Conservation (phyloP, 1,140 invertebrate species). For the Dufourea novaeangliae region DNA sequence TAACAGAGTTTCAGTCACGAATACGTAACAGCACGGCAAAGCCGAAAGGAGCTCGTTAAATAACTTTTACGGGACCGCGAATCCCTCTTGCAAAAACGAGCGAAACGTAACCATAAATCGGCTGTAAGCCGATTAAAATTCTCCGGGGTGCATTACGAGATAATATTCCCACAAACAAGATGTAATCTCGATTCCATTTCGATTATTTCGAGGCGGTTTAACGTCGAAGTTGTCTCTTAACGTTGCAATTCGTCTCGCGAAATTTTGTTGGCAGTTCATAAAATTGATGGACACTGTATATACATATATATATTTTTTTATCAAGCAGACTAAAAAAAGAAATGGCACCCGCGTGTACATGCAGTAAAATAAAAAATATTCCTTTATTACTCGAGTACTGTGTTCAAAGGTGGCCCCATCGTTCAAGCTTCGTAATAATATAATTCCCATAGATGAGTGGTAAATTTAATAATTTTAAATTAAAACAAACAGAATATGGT, state of each 20-base stretch:
- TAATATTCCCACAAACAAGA: constrained; percentile 27
- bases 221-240: neutral
- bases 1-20: constrained; percentile 8
- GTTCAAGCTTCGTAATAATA: too few relatives aligned
- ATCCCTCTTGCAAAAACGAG: constrained; percentile 42
- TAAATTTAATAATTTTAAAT: too few relatives aligned
- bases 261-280: too few relatives aligned
- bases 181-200: constrained; percentile 32
- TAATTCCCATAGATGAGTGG: too few relatives aligned
- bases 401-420: too few relatives aligned
- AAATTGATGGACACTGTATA: neutral
- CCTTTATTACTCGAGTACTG: too few relatives aligned
- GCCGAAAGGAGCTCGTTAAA: constrained; percentile 21
- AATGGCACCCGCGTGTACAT: too few relatives aligned
- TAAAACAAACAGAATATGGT: too few relatives aligned
- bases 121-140: constrained; percentile 51
- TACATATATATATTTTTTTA: too few relatives aligned
- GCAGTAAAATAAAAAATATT: too few relatives aligned
- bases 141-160: constrained; percentile 17
- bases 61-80: constrained; percentile 27
- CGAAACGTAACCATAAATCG: constrained; percentile 43
- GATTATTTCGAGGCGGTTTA: constrained; percentile 16
- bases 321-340: too few relatives aligned
- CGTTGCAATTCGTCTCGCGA: neutral
- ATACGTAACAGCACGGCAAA: neutral